Evolutionary conservation across 1,140 invertebrate genomes (phyloP), one percentile per base, ranked within the genome.

Genomic region (Antheraea mylitta): DNA sequence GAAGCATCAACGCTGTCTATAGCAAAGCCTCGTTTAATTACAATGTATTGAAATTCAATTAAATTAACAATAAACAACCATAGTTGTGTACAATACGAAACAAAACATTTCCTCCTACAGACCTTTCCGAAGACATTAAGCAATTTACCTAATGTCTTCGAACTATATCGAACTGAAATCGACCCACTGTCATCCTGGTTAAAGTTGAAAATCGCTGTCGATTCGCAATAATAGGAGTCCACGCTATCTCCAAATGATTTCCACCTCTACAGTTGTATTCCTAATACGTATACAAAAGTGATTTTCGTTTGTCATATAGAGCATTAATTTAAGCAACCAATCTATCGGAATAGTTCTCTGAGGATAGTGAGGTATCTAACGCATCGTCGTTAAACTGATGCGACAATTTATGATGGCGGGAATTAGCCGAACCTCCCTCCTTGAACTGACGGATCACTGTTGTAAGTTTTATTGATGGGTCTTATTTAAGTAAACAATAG

Each of bases 381-480:
- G 86, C 75, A 85, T 81, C 81, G 84, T 89, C 85, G 86, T 91
- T 91, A 89, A 88, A 85, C 88, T 90, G 90, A 91, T 91, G 85
- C 85, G 68, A 88, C 76, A 80, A 91, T 91, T 91, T 91, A 91
- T 91, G 89, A 86, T 82, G 83, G 73, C 74, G 74, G 82, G 82
- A 89, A 89, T 87, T 86, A 86, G 83, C 79, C 67, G 74, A 76
- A 77, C 73, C 74, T 73, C 45, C 45, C 45, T 53, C 74, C 59
- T 38, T 53, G 53, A 37, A 64, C 64, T 66, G 66, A 78, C 76
- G 74, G 76, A 82, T 80, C 81, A 77, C 70, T 72, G 70, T 72
- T 77, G 70, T 75, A 73, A 77, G 78, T 78, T 79, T 78, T 82
- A 86, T 87, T 85, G 87, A 87, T 88, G 81, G 80, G 85, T 61